Evolutionary conservation across 1,140 invertebrate genomes (phyloP), one percentile per base, ranked within the genome.

Genomic region (Aphelinus certus): DNA sequence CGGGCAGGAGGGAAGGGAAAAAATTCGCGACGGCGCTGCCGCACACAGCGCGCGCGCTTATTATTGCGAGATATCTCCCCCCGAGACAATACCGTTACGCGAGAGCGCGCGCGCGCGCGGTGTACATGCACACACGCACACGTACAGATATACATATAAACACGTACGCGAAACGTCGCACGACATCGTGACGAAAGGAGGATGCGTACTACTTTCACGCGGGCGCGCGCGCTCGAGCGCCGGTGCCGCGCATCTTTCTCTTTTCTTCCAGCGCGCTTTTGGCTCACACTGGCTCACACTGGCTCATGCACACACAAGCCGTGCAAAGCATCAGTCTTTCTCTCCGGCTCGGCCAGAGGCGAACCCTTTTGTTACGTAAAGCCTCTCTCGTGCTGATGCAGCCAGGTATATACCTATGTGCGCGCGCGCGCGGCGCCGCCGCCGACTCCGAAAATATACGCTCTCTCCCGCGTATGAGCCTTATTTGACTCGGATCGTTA

Each of bases 151-250:
- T 26, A 26, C 26, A 26, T 26, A 26, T 26, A 26, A 26, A 26
- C 26, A 26, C 26, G 26, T 26, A 26, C 26, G 6, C 48, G 48
- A 51, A 65, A 51, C 63, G 63, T 65, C 63, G 63, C 45, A 56
- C 65, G 65, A 67, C 65, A 51, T 69, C 75, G 75, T 77, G 77
- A 79, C 67, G 79, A 81, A 81, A 81, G 65, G 79, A 81, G 79
- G 80, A 80, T 80, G 75, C 79, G 80, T 78, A 79, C 80, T 80
- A 81, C 80, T 81, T 81, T 81, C 77, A 78, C 77, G 76, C 76
- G 71, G 43, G 61, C 61, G 46, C n/a, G 61, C 43, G 26, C 26
- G 26, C 26, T 26, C 26, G 26, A 26, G 26, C 26, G 26, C 26
- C 26, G 26, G 26, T 26, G 26, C 26, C 26, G 26, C 26, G 26